A percentile compares a stretch with the other conserved stretches of the same genome.
These are phyloP conservation scores for Melanotaenia duboulayi DNA, from an alignment of 2,113 vertebrate genomes.

Conservation along the genomic window DNA sequence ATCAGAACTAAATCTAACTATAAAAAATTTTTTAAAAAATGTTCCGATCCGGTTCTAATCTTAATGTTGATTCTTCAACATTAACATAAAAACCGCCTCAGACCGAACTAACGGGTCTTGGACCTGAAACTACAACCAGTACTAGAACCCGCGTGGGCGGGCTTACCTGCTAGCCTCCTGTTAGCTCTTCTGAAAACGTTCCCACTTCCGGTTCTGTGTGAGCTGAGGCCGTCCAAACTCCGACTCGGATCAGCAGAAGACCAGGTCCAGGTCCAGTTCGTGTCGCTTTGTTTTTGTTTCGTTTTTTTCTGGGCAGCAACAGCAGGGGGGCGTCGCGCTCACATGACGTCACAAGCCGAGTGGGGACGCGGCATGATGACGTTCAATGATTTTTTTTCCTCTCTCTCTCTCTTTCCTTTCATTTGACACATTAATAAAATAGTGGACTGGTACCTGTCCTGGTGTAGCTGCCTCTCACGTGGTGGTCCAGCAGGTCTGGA, in stretches of 20 bases:
- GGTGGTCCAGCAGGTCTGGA: no score
- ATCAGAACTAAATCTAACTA: no score
- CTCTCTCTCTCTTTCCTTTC: no score
- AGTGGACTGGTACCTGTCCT: no score
- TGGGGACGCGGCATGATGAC: no score
- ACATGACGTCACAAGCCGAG: not conserved
- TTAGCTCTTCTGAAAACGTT: not conserved
- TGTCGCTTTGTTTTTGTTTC: not conserved
- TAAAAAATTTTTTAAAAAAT: no score
- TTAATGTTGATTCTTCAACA: no score
- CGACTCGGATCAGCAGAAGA: not conserved
- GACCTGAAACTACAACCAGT: not conserved
- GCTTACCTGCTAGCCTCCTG: conserved; percentile 8
- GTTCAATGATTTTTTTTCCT: no score
- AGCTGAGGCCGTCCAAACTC: not conserved
- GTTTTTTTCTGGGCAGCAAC: not conserved
- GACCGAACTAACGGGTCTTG: no score
- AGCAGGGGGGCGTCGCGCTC: not conserved
- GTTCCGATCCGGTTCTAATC: not conserved
- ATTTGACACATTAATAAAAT: no score
- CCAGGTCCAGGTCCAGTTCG: not conserved
- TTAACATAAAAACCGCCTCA: no score
- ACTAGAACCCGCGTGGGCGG: not conserved
- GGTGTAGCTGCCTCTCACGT: no score
- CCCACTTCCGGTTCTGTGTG: not conserved